Conservation (phyloP, 2,888 invertebrate genomes). For the Drosophila demipolita region DNA sequence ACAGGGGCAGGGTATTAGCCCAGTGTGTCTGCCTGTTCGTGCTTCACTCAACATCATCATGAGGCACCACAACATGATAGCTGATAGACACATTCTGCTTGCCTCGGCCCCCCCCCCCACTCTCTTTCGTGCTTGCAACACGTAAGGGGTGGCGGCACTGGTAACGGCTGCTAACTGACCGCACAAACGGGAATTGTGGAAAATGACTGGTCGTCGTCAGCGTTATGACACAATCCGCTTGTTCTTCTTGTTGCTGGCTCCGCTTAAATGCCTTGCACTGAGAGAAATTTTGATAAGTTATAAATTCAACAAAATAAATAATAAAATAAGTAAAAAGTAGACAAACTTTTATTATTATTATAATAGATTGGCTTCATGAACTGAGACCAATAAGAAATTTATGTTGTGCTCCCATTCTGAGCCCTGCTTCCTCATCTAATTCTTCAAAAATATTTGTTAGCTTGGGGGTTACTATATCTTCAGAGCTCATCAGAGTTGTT, state of each 20-base stretch:
- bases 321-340: no score
- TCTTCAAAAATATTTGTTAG: background rate
- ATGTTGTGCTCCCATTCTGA: background rate
- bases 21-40: conserved; percentile 14
- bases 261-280: conserved; percentile 10
- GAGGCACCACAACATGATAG: conserved; percentile 24
- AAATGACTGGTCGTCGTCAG: conserved; percentile 70
- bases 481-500: background rate
- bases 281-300: background rate
- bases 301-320: background rate
- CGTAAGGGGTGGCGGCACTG: background rate
- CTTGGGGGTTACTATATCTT: background rate
- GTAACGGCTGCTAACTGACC: conserved; percentile 45
- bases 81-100: conserved; percentile 48
- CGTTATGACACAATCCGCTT: conserved; percentile 34
- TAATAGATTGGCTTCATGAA: no score
- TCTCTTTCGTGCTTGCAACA: background rate
- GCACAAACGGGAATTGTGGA: conserved; percentile 65
- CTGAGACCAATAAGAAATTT: background rate
- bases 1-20: conserved; percentile 13
- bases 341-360: background rate
- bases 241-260: conserved; percentile 21
- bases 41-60: conserved; percentile 37
- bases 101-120: conserved; percentile 13
- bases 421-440: background rate